These are phyloP conservation scores for Rhinogobio ventralis DNA, from an alignment of 2,797 vertebrate species.

Conservation along the genomic window DNA sequence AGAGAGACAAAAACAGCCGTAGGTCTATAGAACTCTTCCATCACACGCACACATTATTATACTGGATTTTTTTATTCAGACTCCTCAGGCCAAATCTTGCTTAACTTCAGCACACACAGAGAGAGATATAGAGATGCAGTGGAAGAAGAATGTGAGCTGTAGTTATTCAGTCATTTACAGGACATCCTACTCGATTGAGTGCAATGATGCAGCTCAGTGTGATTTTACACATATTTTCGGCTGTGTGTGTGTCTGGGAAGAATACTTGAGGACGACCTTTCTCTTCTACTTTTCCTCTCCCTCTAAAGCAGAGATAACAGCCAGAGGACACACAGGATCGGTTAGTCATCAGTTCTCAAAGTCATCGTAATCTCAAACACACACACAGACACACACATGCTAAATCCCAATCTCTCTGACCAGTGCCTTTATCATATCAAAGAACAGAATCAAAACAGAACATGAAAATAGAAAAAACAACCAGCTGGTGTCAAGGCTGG, in stretches of 20 bases:
- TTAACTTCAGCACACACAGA: slow-evolving; percentile 32
- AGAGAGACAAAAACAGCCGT: slow-evolving; percentile 52
- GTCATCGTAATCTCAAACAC: slow-evolving; percentile 16
- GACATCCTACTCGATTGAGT: slow-evolving; percentile 18
- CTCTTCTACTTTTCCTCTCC: slow-evolving; percentile 33
- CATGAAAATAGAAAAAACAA: slow-evolving; percentile 14
- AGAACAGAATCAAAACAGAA: slow-evolving; percentile 24
- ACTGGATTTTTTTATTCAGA: slow-evolving; percentile 8
- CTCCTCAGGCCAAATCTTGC: slow-evolving; percentile 30
- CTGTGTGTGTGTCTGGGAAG: not conserved
- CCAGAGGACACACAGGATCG: slow-evolving; percentile 27
- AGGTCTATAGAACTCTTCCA: slow-evolving; percentile 4
- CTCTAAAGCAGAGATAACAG: slow-evolving; percentile 13
- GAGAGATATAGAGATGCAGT: slow-evolving; percentile 27
- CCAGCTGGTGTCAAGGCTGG: slow-evolving; percentile 5
- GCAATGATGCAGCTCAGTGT: not conserved
- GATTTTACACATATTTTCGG: slow-evolving; percentile 3
- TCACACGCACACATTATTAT: slow-evolving; percentile 35
- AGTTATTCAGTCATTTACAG: slow-evolving; percentile 37
- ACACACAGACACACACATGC: not conserved
- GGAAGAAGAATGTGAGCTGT: slow-evolving; percentile 3
- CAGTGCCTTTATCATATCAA: slow-evolving; percentile 13
- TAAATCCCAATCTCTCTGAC: slow-evolving; percentile 13
- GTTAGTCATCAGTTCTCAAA: slow-evolving; percentile 32
- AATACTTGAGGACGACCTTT: not conserved